A percentile compares a stretch with the other conserved stretches of the same genome.
These are phyloP conservation scores for Turdus rufiventris DNA, from an alignment of 2,113 vertebrate species.

Conservation along the genomic window DNA sequence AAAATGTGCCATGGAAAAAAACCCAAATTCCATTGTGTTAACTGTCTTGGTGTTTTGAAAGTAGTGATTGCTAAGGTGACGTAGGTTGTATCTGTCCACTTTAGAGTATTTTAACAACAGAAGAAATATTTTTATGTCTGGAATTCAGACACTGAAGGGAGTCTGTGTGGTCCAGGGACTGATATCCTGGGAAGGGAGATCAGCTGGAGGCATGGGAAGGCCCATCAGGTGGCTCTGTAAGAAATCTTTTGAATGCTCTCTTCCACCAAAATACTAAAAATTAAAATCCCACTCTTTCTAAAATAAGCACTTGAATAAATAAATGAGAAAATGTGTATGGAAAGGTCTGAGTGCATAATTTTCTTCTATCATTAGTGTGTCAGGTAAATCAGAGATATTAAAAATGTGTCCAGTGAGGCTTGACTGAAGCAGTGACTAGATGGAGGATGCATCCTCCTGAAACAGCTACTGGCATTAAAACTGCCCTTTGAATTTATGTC, in stretches of 20 bases:
- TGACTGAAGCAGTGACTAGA: neutral
- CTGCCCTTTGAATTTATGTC: neutral
- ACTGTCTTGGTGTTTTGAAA: neutral
- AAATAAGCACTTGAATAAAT: neutral
- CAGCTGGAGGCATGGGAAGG: rapidly evolving
- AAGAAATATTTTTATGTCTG: neutral
- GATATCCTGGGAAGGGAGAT: neutral
- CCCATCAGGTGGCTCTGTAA: neutral
- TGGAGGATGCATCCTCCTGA: neutral
- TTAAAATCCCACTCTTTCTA: neutral
- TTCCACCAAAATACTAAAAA: neutral
- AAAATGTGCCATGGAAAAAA: neutral
- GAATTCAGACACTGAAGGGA: neutral
- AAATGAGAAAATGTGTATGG: neutral
- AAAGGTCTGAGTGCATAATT: rapidly evolving
- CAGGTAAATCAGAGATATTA: neutral
- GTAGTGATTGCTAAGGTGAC: neutral
- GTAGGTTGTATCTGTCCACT: neutral
- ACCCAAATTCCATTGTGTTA: rapidly evolving
- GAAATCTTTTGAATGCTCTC: neutral
- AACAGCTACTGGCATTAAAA: neutral
- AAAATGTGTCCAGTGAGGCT: neutral
- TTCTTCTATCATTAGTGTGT: neutral
- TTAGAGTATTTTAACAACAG: neutral
- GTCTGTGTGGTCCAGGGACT: neutral